Evolutionary conservation across 2,888 invertebrate species (phyloP), one percentile per base, ranked within the genome.

Genomic region (Protophormia terraenovae): DNA sequence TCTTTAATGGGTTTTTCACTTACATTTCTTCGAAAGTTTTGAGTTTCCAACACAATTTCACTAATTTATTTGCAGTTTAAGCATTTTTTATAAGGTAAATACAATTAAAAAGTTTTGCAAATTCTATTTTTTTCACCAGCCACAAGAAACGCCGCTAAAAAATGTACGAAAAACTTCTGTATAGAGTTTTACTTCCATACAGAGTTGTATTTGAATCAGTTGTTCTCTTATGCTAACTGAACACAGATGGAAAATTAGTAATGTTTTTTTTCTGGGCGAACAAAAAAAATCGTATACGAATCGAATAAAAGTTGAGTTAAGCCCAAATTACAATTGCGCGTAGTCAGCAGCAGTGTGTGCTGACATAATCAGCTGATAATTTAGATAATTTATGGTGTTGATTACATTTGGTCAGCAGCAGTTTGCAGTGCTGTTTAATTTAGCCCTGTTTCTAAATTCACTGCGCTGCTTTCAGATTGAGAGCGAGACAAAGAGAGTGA

Each of bases 81-180:
- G 0, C 60, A 72, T 27, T 50, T 58, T 71, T 69, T 67, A n/a
- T 6, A 69, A 47, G 38, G 35, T 71, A 58, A 86, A 62, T 62
- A 77, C 16, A 32, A 38, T 72, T 47, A 55, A 66, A 72, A 67
- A n/a, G 41, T 73, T 64, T 73, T 73, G 78, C 81, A 85, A 85
- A 77, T 38, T 75, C 45, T 41, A 22, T 69, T 82, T 85, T 76
- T 75, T 67, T 64, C 41, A 22, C 78, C 66, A 66, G 45, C 83
- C 86, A 78, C 78, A 86, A 87, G 84, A 87, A 87, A 87, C 87
- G 87, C 87, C 88, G 88, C 88, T 87, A 87, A 88, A 86, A 87
- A 86, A 71, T 53, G 73, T 72, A 78, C 53, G 64, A 86, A 84
- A 83, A 86, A 86, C 86, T 66, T 71, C 64, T 86, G 82, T 84